Base-by-base conservation (phyloP, 2,113 vertebrate genomes). In the Oryzias celebensis region DNA sequence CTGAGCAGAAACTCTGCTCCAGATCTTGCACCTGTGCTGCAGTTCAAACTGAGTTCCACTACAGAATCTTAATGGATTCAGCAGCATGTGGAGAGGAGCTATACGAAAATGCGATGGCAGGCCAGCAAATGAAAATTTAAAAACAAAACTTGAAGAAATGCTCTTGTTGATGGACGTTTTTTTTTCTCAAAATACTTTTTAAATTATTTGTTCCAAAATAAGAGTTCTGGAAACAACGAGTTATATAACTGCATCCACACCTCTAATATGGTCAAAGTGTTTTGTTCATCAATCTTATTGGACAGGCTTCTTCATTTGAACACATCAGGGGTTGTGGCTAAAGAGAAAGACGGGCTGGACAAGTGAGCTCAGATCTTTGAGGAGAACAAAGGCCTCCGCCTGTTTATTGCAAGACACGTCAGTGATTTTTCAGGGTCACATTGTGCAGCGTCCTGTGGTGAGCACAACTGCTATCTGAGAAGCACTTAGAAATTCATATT, bases 21-120 rank as follows among this genome's bases (percentile, higher is more conserved):
- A 54, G 68, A 74, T 57, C 66, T 72, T 81, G 87, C 88, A 90
- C 88, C 88, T 91, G 88, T 90, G 87, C 78, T 28, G 58, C 61
- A 61, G 80, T 85, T 69, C 69, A 83, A 58, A 71, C 77, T 69
- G 66, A 80, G 73, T 60, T 73, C 75, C 77, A 69, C 78, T 85
- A 60, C 59, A 71, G 73, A 74, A 58, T 68, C 65, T 57, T 74
- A 77, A 90, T 70, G 80, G 72, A 62, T 78, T 87, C 76, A 65
- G 51, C 62, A 68, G 73, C n/a, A 48, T 16, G 44, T 14, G 7
- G 66, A 71, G 46, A 28, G 14, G 44, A 52, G 23, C 63, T 79
- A 56, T 72, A 70, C 70, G 62, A 66, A 62, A 60, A 80, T 49
- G 62, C 66, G 56, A 58, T 78, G 54, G 23, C 42, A 71, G 62